Percentiles rank a stretch among this genome's conserved stretches.
Conservation (phyloP, 2,888 invertebrate species). For the Diploptera punctata region DNA sequence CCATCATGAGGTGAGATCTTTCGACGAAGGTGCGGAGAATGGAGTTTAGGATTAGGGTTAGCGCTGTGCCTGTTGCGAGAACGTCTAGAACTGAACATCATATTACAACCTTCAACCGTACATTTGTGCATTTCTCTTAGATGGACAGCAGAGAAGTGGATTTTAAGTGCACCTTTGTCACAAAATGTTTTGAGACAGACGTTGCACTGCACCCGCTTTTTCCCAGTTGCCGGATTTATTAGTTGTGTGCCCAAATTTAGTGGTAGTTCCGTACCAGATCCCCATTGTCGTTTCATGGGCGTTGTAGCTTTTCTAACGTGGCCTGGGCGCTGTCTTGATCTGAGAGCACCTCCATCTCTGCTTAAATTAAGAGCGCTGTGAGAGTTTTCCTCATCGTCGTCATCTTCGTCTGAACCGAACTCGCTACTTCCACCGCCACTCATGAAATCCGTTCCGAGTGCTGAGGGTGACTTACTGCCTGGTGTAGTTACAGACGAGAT, state of each 20-base stretch:
- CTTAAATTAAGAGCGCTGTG: conserved; percentile 70
- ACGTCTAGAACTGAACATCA: conserved; percentile 98
- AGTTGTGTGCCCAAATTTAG: conserved; percentile 87
- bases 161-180: conserved; percentile 99
- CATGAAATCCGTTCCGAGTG: conserved; percentile 52
- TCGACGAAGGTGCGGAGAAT: conserved; percentile 91
- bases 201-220: conserved; percentile 97
- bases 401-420: conserved; percentile 65
- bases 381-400: conserved; percentile 66
- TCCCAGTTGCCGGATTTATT: conserved; percentile 91
- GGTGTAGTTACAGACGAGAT: conserved; percentile 60
- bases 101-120: conserved; percentile 97
- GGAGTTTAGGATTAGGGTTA: conserved; percentile 97
- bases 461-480: conserved; percentile 58
- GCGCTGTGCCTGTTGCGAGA: conserved; percentile 97
- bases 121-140: conserved; percentile 99
- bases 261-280: conserved; percentile 73
- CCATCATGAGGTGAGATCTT: conserved; percentile 96
- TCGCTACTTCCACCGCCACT: conserved; percentile 58
- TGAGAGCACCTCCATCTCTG: conserved; percentile 54
- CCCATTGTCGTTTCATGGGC: conserved; percentile 82
- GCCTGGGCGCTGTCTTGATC: conserved; percentile 39
- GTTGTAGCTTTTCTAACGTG: conserved; percentile 60
- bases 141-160: conserved; percentile 99
- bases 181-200: conserved; percentile 99